Percentiles rank a stretch among this genome's conserved stretches.
Evolutionary conservation across 2,888 invertebrate species (phyloP).

Genomic region (Erpobdella octoculata): DNA sequence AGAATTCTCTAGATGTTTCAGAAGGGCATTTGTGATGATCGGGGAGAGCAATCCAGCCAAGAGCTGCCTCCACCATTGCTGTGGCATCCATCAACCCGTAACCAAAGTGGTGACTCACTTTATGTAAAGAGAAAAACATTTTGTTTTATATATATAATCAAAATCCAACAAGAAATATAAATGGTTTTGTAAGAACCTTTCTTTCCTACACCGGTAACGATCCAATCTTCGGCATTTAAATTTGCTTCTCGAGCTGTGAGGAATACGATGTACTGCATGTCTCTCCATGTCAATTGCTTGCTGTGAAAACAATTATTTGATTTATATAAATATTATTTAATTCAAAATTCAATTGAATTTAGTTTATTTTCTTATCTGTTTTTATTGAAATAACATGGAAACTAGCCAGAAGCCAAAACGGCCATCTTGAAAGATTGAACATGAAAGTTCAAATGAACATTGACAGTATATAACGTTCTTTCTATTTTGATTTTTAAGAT

Average conservation of each 20-base stretch:
- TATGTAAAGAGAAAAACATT: not conserved
- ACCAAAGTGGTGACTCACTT: slow-evolving; percentile 92
- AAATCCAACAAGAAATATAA: not conserved
- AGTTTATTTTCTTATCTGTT: too few species aligned
- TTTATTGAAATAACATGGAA: too few species aligned
- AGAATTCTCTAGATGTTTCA: not conserved
- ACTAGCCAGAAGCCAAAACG: too few species aligned
- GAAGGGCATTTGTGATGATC: slow-evolving; percentile 72
- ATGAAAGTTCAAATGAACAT: too few species aligned
- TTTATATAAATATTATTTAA: too few species aligned
- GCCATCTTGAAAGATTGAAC: not conserved
- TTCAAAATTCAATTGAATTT: too few species aligned
- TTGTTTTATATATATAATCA: not conserved
- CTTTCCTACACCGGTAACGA: slow-evolving; percentile 79
- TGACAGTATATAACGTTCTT: too few species aligned
- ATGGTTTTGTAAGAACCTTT: slow-evolving; percentile 32
- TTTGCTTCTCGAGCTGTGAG: slow-evolving; percentile 83
- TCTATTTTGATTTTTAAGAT: too few species aligned
- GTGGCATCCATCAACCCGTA: slow-evolving; percentile 92
- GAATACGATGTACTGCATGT: slow-evolving; percentile 96
- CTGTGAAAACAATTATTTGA: slow-evolving; percentile 38
- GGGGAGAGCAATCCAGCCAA: slow-evolving; percentile 80
- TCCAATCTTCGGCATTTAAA: slow-evolving; percentile 68
- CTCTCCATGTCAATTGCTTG: slow-evolving; percentile 86
- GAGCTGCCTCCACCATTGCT: slow-evolving; percentile 81